Evolutionary conservation across 2,888 invertebrate genomes (phyloP), one percentile per base, ranked within the genome.

Genomic region (Alviniconcha strummeri): DNA sequence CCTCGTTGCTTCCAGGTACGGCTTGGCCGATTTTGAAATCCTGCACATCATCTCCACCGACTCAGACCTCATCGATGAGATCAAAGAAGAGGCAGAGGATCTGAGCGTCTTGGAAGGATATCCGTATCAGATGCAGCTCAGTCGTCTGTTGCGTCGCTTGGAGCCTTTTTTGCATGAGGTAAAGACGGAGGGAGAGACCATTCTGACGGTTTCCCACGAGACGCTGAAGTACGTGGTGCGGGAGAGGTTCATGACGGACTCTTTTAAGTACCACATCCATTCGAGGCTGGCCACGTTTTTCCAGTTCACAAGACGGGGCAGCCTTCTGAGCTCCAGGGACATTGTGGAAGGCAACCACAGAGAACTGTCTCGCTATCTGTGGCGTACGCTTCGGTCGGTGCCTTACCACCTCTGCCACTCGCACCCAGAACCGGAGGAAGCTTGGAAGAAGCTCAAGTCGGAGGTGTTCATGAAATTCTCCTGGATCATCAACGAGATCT

Each of bases 401-500:
- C 87, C 87, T 0, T 86, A 86, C 82, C 87, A 87, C 57, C 81
- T 87, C 60, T 86, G 86, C 60, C 85, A 84, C 64, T 85, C 84
- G 13, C 84, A 84, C 52, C 15, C 76, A n/a, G 84, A 86, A 52
- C 77, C 83, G 13, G 81, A 60, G 36, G 80, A 82, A 56, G 84
- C 84, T n/a, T 84, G 86, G 87, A 82, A 80, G 36, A 69, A 52
- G 5, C 83, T 87, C 36, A 86, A 87, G 67, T 84, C 86, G 15
- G 84, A 83, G 13, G 86, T 86, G 17, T 86, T 87, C 67, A 84
- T 85, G 74, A 86, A 86, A 57, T 86, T 87, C 64, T 52, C 84
- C 54, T 87, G 87, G 87, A 80, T 87, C 8, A 84, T 87, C 56
- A 87, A 87, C 60, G 86, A 84, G 54, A 82, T 87, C 15, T 87